phyloP scores from a whole-genome alignment of 2,888 invertebrate species.

The Sphecodes monilicornis region DNA sequence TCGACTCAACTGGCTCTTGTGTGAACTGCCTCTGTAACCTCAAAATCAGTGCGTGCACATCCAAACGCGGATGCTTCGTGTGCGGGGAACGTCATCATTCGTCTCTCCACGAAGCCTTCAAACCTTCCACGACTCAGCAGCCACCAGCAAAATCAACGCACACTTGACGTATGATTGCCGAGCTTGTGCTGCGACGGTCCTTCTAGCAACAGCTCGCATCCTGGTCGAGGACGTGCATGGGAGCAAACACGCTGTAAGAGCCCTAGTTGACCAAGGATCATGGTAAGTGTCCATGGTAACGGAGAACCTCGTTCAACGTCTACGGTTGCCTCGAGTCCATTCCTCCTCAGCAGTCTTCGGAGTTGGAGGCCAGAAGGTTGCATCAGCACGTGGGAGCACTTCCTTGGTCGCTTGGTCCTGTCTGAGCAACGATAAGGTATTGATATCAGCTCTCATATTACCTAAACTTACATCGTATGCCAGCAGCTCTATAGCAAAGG shows the following conservation, averaged over 20 bases:
- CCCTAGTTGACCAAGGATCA: constrained; percentile 26
- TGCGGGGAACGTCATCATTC: not conserved
- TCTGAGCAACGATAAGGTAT: not conserved
- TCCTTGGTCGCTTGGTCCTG: not conserved
- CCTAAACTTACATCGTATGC: not conserved
- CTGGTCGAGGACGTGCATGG: too few relatives aligned
- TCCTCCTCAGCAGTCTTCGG: not conserved
- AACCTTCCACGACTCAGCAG: not conserved
- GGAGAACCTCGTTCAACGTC: constrained; percentile 10
- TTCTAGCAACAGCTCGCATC: constrained; percentile 1
- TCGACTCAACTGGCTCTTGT: too few relatives aligned
- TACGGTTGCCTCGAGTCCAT: not conserved
- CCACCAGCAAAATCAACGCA: not conserved
- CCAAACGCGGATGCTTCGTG: not conserved
- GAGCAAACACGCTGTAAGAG: not conserved
- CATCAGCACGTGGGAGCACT: not conserved
- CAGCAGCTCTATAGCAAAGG: too few relatives aligned
- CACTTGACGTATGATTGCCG: not conserved
- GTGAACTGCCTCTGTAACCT: too few relatives aligned
- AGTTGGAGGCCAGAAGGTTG: not conserved
- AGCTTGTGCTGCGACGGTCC: too few relatives aligned
- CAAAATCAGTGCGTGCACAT: too few relatives aligned
- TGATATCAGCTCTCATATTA: not conserved
- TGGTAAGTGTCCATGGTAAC: not conserved
- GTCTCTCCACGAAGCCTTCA: not conserved